Conservation (phyloP, 2,113 vertebrate species). For the Protobothrops mucrosquamatus region DNA sequence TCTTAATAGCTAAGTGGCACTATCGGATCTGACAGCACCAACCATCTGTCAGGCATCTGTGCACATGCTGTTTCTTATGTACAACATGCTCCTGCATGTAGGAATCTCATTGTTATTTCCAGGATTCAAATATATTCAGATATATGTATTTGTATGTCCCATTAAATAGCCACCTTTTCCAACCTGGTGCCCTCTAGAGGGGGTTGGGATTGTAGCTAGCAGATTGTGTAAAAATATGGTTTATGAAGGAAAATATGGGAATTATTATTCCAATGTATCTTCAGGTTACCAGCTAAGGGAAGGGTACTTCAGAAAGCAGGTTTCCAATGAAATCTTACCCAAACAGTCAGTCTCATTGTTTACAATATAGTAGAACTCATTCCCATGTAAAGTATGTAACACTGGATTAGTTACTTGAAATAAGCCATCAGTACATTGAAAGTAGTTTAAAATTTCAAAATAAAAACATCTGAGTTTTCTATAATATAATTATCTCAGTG, state of each 20-base stretch:
- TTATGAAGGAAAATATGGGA: not conserved
- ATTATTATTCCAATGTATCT: not conserved
- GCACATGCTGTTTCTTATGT: not conserved
- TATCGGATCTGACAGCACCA: not conserved
- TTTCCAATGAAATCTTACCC: not conserved
- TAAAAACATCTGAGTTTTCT: not conserved
- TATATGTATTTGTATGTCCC: not conserved
- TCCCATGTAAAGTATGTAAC: not conserved
- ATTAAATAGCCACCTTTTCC: not conserved
- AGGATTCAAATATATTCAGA: not conserved
- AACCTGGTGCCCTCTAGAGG: not conserved
- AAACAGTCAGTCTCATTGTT: not conserved
- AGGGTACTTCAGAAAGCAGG: not conserved
- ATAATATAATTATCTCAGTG: not conserved
- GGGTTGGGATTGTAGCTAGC: not conserved
- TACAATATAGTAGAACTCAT: not conserved
- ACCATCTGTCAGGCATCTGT: conserved; percentile 5
- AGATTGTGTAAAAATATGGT: not conserved
- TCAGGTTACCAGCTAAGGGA: not conserved
- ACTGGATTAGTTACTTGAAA: not conserved
- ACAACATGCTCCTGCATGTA: not conserved
- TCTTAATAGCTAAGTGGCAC: not conserved
- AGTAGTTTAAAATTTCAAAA: not conserved
- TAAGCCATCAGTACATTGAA: not conserved
- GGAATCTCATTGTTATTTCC: not conserved